These are phyloP conservation scores for Masnerella sp. DNA, from an alignment of 2,888 invertebrate species.

Conservation along the genomic window DNA sequence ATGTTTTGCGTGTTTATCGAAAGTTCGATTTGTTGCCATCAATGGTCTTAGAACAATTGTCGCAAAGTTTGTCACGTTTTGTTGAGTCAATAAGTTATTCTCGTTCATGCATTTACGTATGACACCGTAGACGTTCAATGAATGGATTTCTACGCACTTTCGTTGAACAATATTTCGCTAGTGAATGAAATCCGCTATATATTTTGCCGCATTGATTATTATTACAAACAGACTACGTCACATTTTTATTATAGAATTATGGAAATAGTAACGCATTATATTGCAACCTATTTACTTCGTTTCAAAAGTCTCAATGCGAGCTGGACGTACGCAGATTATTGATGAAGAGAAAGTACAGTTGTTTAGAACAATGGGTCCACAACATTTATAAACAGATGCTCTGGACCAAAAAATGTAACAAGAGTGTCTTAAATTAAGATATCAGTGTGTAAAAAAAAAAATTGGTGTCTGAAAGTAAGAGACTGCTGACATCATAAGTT, in stretches of 20 bases:
- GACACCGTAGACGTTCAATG: neutral
- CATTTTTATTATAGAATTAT: conserved; percentile 6
- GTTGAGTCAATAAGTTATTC: conserved; percentile 20
- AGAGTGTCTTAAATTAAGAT: too few relatives aligned
- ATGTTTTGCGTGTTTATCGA: conserved; percentile 9
- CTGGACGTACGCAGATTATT: too few relatives aligned
- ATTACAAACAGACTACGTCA: neutral
- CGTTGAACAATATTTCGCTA: conserved; percentile 8
- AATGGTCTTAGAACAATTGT: conserved; percentile 19
- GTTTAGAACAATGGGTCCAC: too few relatives aligned
- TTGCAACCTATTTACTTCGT: neutral
- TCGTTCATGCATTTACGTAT: conserved; percentile 22
- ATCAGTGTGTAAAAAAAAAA: too few relatives aligned
- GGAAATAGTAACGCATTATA: conserved; percentile 6
- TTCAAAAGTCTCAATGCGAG: neutral
- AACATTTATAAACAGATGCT: too few relatives aligned
- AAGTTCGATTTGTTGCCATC: conserved; percentile 12
- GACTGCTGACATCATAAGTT: too few relatives aligned
- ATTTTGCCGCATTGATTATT: too few relatives aligned
- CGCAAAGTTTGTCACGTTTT: conserved; percentile 16
- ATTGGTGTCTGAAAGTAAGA: too few relatives aligned
- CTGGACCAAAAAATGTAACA: too few relatives aligned
- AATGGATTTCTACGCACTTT: conserved; percentile 24
- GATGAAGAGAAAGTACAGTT: too few relatives aligned
- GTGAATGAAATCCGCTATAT: conserved; percentile 16